These are phyloP conservation scores for Saturnia japonica DNA, from an alignment of 2,888 invertebrate genomes.

Conservation along the genomic window DNA sequence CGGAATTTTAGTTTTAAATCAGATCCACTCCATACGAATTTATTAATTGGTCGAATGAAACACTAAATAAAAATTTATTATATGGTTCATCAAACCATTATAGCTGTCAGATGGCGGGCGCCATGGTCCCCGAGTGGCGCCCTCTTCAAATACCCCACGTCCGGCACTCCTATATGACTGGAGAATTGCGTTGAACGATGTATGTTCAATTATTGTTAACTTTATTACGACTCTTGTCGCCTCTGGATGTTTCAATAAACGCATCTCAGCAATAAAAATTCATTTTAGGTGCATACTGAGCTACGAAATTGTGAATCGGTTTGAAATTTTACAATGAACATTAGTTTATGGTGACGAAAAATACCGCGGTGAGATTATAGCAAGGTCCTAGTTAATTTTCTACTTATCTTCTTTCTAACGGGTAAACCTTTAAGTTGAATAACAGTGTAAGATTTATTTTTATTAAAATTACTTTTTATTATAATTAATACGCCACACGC, in stretches of 20 bases:
- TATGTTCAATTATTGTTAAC: slow-evolving; percentile 39
- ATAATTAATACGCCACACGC: too few species aligned
- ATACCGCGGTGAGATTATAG: neutral
- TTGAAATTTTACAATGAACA: neutral
- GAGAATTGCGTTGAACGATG: slow-evolving; percentile 26
- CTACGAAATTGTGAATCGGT: neutral
- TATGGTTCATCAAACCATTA: slow-evolving; percentile 27
- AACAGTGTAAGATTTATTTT: too few species aligned
- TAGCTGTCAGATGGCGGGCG: slow-evolving; percentile 38
- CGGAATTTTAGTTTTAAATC: neutral
- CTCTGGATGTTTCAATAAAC: slow-evolving; percentile 10
- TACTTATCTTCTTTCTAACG: neutral
- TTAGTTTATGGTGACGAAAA: neutral
- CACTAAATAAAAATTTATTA: slow-evolving; percentile 16
- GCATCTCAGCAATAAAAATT: neutral
- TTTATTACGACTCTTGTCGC: slow-evolving; percentile 6
- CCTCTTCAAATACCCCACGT: slow-evolving; percentile 42
- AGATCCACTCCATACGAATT: neutral
- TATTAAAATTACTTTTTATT: too few species aligned
- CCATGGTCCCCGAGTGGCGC: slow-evolving; percentile 43
- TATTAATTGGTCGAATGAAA: neutral
- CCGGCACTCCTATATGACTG: slow-evolving; percentile 37
- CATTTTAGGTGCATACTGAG: neutral
- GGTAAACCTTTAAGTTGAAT: neutral
- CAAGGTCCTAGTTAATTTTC: neutral